Conservation (phyloP, 2,797 vertebrate species). For the Amphiprion clarkii region DNA sequence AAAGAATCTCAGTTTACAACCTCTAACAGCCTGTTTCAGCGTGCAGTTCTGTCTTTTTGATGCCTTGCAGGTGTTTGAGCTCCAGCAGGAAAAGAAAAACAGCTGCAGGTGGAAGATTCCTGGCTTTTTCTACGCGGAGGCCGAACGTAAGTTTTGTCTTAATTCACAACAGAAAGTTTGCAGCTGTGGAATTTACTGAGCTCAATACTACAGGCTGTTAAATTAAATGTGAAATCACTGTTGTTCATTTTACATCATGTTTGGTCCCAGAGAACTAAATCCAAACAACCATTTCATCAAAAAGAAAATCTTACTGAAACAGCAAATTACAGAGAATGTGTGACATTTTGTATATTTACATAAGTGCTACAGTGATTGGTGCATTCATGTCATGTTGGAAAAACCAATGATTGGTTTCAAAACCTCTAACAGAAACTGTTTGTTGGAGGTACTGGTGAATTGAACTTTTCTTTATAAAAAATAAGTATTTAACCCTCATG, state of each 20-base stretch:
- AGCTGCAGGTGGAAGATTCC: slow-evolving; percentile 7
- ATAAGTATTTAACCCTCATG: no score
- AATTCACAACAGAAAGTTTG: no score
- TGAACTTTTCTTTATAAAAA: no score
- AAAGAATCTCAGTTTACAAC: no score
- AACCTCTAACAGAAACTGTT: no score
- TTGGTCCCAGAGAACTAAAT: not conserved
- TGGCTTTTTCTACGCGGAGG: not conserved
- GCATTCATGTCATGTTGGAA: slow-evolving; percentile 20
- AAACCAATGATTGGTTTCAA: not conserved
- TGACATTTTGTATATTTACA: slow-evolving; percentile 15
- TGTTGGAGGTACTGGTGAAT: no score
- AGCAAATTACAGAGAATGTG: not conserved
- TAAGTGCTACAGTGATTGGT: slow-evolving; percentile 22
- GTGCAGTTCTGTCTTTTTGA: not conserved
- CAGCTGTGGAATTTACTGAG: no score
- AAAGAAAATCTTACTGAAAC: not conserved
- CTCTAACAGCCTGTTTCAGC: not conserved
- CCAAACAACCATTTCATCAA: not conserved
- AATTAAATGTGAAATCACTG: not conserved
- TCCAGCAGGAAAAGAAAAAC: not conserved
- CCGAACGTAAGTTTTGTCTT: no score
- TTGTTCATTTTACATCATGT: not conserved
- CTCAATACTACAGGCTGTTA: no score
- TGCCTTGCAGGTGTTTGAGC: not conserved